Conservation (phyloP, 1,140 invertebrate genomes). For the Drosophila santomea region DNA sequence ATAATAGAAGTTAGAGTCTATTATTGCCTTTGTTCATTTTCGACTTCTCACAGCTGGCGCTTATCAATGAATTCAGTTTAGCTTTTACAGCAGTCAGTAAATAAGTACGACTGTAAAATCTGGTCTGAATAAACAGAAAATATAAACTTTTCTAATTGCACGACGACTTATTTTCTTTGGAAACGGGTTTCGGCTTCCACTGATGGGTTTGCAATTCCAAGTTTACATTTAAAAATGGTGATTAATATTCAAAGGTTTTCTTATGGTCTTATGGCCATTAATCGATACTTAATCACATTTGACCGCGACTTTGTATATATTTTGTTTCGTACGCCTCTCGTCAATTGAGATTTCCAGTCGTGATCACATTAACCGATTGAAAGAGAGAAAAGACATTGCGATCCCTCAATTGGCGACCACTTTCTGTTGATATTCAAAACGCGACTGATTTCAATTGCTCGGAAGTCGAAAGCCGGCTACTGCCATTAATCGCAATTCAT, state of each 20-base stretch:
- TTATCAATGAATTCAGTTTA: slow-evolving; percentile 40
- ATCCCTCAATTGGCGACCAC: slow-evolving; percentile 15
- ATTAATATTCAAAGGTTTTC: slow-evolving; percentile 2
- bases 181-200: slow-evolving; percentile 7
- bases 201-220: not conserved
- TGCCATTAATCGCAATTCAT: slow-evolving; percentile 32
- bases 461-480: slow-evolving; percentile 38
- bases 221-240: slow-evolving; percentile 12
- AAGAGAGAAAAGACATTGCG: not conserved
- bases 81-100: slow-evolving; percentile 5
- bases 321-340: slow-evolving; percentile 9
- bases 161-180: not conserved
- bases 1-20: slow-evolving; percentile 5
- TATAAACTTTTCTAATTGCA: not conserved
- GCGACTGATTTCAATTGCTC: slow-evolving; percentile 50
- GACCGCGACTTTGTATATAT: slow-evolving; percentile 4
- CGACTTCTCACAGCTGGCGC: slow-evolving; percentile 27
- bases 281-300: slow-evolving; percentile 39
- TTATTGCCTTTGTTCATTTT: slow-evolving; percentile 6
- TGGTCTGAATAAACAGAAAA: not conserved
- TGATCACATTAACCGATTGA: slow-evolving; percentile 20
- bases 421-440: slow-evolving; percentile 38
- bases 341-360: slow-evolving; percentile 44
- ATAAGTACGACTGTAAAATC: not conserved
- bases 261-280: not conserved